Base-by-base conservation (phyloP, 2,888 invertebrate genomes). In the Cylloceria caligata region DNA sequence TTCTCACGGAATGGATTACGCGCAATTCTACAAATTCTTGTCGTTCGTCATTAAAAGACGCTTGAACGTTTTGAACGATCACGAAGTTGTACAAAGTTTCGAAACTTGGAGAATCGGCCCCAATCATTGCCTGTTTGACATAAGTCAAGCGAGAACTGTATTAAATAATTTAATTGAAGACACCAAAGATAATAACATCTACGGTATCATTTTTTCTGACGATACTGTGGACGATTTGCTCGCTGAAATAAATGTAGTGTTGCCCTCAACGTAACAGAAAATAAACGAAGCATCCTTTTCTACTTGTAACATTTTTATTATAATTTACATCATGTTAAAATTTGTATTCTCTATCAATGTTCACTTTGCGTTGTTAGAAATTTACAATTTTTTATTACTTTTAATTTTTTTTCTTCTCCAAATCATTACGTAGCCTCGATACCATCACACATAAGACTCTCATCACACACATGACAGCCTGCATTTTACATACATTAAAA, bases 1-100 rank as follows among this genome's bases (percentile, higher is more conserved):
- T 13, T 94, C 95, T 24, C 96, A 96, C 93, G 97, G 98, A 65
- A 95, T 97, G 93, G 95, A 98, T 93, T 96, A 95, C 91, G 89
- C 92, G 85, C 94, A 94, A 84, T 97, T 97, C 93, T 94, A 95
- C 67, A 93, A 94, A 75, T 95, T 97, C 88, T 89, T 97, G 69
- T 92, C 93, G 85, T 95, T 95, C 89, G 96, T 97, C 89, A 94
- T 94, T 45, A 90, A 93, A 76, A 95, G 94, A 90, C 94, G 96
- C 88, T 90, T 96, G 45, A 86, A 91, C 27, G 93, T 93, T 88
- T 81, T 95, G 57, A 87, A 92, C 81, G 90, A 91, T 34, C 88
- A 90, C 62, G 84, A 86, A 36, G 74, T 84, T 39, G 83, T 92
- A 34, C 80, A 86, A 16, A 90, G 92, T 65, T 94, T 93, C 87